A percentile compares a stretch with the other conserved stretches of the same genome.
These are phyloP conservation scores for Clupea harengus DNA, from an alignment of 2,113 vertebrate genomes.

Conservation along the genomic window DNA sequence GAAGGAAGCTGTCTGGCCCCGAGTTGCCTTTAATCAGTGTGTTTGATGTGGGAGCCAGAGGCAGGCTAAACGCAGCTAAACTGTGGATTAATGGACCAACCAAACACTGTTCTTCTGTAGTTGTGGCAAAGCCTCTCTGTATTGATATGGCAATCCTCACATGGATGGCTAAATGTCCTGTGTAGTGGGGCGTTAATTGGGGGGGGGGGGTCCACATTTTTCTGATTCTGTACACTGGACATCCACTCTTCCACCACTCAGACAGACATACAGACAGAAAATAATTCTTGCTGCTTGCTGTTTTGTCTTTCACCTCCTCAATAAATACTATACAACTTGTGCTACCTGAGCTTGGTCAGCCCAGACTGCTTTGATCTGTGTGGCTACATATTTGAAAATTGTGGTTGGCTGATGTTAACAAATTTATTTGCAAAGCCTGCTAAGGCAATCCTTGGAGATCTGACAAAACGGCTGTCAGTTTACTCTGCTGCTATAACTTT, in stretches of 20 bases:
- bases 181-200: not conserved
- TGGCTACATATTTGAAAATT: no score
- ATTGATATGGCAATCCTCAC: not conserved
- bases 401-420: not conserved
- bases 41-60: constrained; percentile 34
- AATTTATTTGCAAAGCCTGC: not conserved
- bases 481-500: not conserved
- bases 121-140: not conserved
- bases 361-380: no score
- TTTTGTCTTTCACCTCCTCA: not conserved
- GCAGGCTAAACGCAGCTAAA: constrained; percentile 28
- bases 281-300: not conserved
- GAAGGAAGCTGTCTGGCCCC: constrained; percentile 24
- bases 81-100: constrained; percentile 23
- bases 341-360: not conserved
- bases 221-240: no score
- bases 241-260: no score
- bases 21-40: constrained; percentile 25
- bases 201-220: not conserved
- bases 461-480: not conserved
- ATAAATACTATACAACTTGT: not conserved
- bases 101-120: not conserved
- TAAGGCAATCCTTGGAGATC: not conserved
- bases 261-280: no score
- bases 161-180: not conserved